Base-by-base conservation (phyloP, 2,888 invertebrate species). In the Ellobium chinense region DNA sequence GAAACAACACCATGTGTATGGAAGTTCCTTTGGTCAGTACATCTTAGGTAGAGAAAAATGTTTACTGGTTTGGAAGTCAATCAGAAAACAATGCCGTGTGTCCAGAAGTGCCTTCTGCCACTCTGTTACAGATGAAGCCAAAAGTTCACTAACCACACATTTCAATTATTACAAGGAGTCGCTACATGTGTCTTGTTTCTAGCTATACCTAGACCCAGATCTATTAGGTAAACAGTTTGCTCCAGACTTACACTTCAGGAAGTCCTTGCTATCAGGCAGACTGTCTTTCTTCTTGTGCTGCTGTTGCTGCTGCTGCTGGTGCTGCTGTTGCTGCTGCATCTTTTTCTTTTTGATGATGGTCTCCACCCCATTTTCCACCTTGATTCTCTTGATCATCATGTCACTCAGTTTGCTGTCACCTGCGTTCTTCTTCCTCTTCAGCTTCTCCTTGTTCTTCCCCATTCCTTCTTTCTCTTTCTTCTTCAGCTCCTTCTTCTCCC, bases 391-490 rank as follows among this genome's bases (percentile, higher is more conserved):
- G 36, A 83, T 80, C 46, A 78, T 70, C 9, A 82, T 81, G 2
- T 84, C 83, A n/a, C 83, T 82, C 79, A 84, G 86, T 79, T 86
- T 88, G 78, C 85, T 87, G 76, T 85, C 87, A 62, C 84, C 87
- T 79, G 85, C 88, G 75, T 36, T 69, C 70, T 84, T 87, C 84
- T 80, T 85, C 60, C 81, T 82, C 70, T 87, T 88, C 65, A 88
- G 87, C 37, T 86, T 85, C 58, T 88, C 88, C 82, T 89, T 88
- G n/a, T 86, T 85, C 73, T 88, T 88, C 54, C 87, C 76, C 34
- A 82, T 46, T 56, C 68, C 74, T 7, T 69, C 80, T 37, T 70
- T 72, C 34, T 78, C 80, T 68, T 70, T 79, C 36, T 83, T 82
- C 58, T 73, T 81, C 54, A 79, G 37, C 29, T 83, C 79, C 29